phyloP scores from a whole-genome alignment of 23 tunicate genomes.

The Halocynthia aurantium region DNA sequence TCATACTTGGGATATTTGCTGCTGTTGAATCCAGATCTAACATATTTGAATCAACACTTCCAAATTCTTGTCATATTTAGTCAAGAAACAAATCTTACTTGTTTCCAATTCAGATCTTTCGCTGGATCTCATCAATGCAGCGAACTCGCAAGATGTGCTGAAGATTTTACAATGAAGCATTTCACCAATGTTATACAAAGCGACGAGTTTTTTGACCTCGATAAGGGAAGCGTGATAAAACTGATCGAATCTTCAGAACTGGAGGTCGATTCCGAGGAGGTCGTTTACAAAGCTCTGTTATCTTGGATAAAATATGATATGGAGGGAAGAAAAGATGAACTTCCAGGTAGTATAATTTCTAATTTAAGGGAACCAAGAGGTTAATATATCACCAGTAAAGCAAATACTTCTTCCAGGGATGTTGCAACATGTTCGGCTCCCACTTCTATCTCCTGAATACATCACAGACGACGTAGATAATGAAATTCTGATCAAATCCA shows the following conservation, averaged over 20 bases:
- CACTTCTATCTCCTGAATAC: constrained; percentile 13
- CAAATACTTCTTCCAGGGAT: neutral
- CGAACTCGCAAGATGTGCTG: constrained; percentile 11
- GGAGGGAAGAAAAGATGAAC: constrained; percentile 8
- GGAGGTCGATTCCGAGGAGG: constrained; percentile 17
- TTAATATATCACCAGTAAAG: no score
- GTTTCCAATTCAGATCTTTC: neutral
- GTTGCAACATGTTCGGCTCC: constrained; percentile 16
- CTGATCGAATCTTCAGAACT: constrained; percentile 11
- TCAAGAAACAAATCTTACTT: no score
- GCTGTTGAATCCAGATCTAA: no score
- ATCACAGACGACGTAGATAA: constrained; percentile 24
- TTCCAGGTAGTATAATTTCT: neutral
- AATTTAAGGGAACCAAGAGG: no score
- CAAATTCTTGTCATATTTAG: no score
- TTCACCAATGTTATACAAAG: constrained; percentile 1
- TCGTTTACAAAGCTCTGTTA: constrained; percentile 20
- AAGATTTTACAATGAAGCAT: constrained; percentile 19
- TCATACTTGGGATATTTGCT: no score
- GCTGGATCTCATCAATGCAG: constrained; percentile 19
- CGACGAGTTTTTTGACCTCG: constrained; percentile 18
- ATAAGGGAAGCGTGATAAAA: constrained; percentile 1
- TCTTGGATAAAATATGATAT: neutral
- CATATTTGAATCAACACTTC: no score
- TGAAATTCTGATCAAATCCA: constrained; percentile 15